Evolutionary conservation across 1,140 invertebrate genomes (phyloP).

Genomic region (Drosophila neocordata): DNA sequence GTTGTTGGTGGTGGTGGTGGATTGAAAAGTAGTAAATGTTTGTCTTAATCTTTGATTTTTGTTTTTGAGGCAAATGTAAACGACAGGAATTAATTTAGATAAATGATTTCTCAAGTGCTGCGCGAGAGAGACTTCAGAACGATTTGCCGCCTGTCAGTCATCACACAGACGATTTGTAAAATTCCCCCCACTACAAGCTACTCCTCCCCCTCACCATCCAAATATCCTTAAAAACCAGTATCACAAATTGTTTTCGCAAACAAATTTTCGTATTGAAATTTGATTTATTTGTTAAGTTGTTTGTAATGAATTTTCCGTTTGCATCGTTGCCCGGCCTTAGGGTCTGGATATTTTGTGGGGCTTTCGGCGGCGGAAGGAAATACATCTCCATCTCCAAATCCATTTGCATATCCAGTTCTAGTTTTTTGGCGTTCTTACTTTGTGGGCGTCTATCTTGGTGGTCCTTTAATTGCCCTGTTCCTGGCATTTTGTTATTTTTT

Average conservation of each 20-base stretch:
- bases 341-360: slow-evolving; percentile 19
- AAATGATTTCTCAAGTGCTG: slow-evolving; percentile 82
- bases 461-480: slow-evolving; percentile 66
- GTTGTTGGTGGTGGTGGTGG: slow-evolving; percentile 30
- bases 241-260: slow-evolving; percentile 80
- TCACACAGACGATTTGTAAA: slow-evolving; percentile 48
- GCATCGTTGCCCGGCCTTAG: slow-evolving; percentile 54
- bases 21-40: slow-evolving; percentile 72
- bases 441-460: background rate
- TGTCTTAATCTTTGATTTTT: slow-evolving; percentile 83
- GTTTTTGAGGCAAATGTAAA: slow-evolving; percentile 81
- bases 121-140: slow-evolving; percentile 39
- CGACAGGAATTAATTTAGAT: slow-evolving; percentile 83
- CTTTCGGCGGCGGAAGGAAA: slow-evolving; percentile 12
- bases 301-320: slow-evolving; percentile 82
- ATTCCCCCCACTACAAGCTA: too few relatives aligned
- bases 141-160: slow-evolving; percentile 78
- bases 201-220: background rate
- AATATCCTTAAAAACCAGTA: slow-evolving; percentile 26
- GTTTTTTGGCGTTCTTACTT: background rate
- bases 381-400: background rate
- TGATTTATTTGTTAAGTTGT: slow-evolving; percentile 83
- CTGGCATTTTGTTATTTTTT: slow-evolving; percentile 63
- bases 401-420: slow-evolving; percentile 2
- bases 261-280: slow-evolving; percentile 83